These are phyloP conservation scores for Cepphus grylle DNA, from an alignment of 2,113 vertebrate genomes.

Conservation along the genomic window DNA sequence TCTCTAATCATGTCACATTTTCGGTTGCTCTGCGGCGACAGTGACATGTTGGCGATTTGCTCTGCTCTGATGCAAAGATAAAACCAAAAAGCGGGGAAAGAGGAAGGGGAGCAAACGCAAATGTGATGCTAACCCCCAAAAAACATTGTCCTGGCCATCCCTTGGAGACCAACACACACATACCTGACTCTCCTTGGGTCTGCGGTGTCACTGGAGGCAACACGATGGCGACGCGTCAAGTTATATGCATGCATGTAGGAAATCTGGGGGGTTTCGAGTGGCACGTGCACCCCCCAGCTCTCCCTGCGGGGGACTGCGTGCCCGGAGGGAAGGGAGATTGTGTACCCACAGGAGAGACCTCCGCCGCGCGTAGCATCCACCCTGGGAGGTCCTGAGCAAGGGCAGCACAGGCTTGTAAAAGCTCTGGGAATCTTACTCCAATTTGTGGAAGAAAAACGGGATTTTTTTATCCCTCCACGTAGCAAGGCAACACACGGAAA, in stretches of 20 bases:
- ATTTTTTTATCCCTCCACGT: not conserved
- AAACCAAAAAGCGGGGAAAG: not conserved
- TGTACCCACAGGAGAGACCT: not conserved
- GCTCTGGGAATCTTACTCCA: not conserved
- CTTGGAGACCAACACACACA: accelerated
- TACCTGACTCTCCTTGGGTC: accelerated
- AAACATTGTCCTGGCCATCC: not conserved
- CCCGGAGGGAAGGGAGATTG: not conserved
- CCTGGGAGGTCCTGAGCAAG: not conserved
- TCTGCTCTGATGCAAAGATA: not conserved
- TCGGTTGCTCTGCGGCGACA: not conserved
- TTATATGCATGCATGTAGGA: accelerated
- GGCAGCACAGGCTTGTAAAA: not conserved
- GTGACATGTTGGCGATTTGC: not conserved
- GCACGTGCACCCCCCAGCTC: not conserved
- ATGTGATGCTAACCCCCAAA: not conserved
- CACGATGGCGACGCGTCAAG: accelerated
- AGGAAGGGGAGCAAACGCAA: not conserved
- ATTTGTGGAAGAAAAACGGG: not conserved
- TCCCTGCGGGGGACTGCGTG: accelerated
- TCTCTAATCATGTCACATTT: not conserved
- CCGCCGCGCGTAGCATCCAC: accelerated
- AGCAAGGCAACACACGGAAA: not conserved
- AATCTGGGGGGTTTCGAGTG: not conserved
- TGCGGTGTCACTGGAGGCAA: not conserved